Evolutionary conservation across 2,888 invertebrate genomes (phyloP).

Genomic region (Erebia aethiops): DNA sequence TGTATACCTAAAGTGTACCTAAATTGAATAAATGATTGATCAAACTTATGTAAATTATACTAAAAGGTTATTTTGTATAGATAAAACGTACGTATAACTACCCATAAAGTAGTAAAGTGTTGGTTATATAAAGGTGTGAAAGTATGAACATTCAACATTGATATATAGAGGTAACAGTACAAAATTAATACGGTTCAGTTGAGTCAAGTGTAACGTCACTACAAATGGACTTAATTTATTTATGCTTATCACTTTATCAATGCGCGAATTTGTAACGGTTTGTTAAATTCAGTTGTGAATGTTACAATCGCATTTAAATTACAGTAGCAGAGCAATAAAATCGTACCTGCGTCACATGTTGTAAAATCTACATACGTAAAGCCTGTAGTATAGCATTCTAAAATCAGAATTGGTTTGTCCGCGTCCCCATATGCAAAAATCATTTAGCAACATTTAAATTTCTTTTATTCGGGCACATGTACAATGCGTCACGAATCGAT

Average conservation of each 20-base stretch:
- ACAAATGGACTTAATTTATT: conserved; percentile 40
- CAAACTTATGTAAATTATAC: too few species aligned
- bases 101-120: not conserved
- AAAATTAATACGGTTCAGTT: conserved; percentile 4
- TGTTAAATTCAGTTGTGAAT: conserved; percentile 64
- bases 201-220: conserved; percentile 29
- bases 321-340: conserved; percentile 43
- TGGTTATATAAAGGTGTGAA: not conserved
- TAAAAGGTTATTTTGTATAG: not conserved
- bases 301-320: conserved; percentile 63
- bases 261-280: conserved; percentile 67
- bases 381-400: conserved; percentile 24
- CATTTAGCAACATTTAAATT: conserved; percentile 78
- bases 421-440: conserved; percentile 77
- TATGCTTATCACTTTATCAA: conserved; percentile 45
- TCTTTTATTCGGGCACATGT: conserved; percentile 72
- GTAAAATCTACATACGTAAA: conserved; percentile 56
- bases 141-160: not conserved
- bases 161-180: not conserved
- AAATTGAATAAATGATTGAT: too few species aligned
- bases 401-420: conserved; percentile 39
- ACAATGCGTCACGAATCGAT: conserved; percentile 68
- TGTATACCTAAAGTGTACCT: too few species aligned
- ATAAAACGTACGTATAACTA: not conserved
- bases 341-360: conserved; percentile 50